phyloP scores from a whole-genome alignment of 2,113 vertebrate genomes.

The Haplotaxodon microlepis region DNA sequence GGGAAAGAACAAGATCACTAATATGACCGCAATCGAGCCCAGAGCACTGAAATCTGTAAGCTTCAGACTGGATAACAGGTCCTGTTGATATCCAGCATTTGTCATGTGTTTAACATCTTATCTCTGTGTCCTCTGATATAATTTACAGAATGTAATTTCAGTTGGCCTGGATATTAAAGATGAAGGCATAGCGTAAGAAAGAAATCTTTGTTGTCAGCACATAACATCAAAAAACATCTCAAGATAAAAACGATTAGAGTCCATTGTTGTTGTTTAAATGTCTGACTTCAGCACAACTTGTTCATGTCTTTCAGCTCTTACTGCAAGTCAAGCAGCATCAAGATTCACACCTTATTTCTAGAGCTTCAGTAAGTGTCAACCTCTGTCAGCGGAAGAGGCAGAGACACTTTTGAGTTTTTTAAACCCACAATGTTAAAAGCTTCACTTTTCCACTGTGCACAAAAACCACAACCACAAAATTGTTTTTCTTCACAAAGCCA shows the following conservation, averaged over 20 bases:
- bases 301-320: slow-evolving; percentile 68
- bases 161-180: slow-evolving; percentile 40
- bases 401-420: not conserved
- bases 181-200: slow-evolving; percentile 54
- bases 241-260: not conserved
- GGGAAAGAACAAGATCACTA: slow-evolving; percentile 62
- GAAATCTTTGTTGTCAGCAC: not conserved
- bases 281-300: not conserved
- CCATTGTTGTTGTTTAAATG: not conserved
- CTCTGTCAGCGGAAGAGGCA: not conserved
- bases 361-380: slow-evolving; percentile 81
- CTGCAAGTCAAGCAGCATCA: slow-evolving; percentile 73
- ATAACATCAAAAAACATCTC: not conserved
- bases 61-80: not conserved
- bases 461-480: not conserved
- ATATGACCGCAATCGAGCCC: slow-evolving; percentile 60
- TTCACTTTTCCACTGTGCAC: not conserved
- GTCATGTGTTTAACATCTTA: rapidly evolving
- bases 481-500: not conserved
- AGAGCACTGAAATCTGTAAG: slow-evolving; percentile 71
- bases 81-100: not conserved
- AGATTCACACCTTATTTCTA: slow-evolving; percentile 81
- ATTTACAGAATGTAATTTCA: slow-evolving; percentile 40
- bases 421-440: not conserved
- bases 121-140: not conserved